phyloP scores from a whole-genome alignment of 2,888 invertebrate species.

The Ischnura elegans region DNA sequence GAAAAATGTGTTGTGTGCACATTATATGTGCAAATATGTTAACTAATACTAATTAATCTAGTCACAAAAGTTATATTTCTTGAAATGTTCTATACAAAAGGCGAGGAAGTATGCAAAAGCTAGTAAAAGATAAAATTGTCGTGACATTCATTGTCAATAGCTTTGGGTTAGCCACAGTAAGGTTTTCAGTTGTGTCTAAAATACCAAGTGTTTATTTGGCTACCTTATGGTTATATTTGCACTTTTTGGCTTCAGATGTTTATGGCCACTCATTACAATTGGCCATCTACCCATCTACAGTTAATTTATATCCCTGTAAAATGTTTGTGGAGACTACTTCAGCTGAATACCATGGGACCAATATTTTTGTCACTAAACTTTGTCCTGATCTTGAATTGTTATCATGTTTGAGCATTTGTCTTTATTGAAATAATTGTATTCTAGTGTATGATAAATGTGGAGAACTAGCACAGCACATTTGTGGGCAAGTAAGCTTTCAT shows the following conservation, averaged over 20 bases:
- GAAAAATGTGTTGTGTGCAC: slow-evolving; percentile 58
- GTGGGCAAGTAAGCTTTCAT: neutral
- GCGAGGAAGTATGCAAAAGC: slow-evolving; percentile 41
- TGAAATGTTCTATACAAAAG: slow-evolving; percentile 51
- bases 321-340: slow-evolving; percentile 20
- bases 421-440: slow-evolving; percentile 28
- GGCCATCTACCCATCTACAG: neutral
- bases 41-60: slow-evolving; percentile 64
- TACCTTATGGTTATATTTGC: neutral
- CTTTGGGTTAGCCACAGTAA: neutral
- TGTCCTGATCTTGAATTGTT: slow-evolving; percentile 48
- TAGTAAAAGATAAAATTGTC: neutral
- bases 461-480: neutral
- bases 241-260: neutral
- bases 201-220: neutral
- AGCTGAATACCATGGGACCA: slow-evolving; percentile 62
- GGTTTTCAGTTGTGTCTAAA: neutral
- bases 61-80: slow-evolving; percentile 56
- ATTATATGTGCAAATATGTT: slow-evolving; percentile 61
- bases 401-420: slow-evolving; percentile 15
- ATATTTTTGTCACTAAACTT: slow-evolving; percentile 42
- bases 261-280: neutral
- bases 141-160: neutral
- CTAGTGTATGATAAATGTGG: neutral
- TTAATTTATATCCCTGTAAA: slow-evolving; percentile 40